A percentile compares a stretch with the other conserved stretches of the same genome.
Conservation (phyloP, 2,797 vertebrate genomes). For the Oreortyx pictus region DNA sequence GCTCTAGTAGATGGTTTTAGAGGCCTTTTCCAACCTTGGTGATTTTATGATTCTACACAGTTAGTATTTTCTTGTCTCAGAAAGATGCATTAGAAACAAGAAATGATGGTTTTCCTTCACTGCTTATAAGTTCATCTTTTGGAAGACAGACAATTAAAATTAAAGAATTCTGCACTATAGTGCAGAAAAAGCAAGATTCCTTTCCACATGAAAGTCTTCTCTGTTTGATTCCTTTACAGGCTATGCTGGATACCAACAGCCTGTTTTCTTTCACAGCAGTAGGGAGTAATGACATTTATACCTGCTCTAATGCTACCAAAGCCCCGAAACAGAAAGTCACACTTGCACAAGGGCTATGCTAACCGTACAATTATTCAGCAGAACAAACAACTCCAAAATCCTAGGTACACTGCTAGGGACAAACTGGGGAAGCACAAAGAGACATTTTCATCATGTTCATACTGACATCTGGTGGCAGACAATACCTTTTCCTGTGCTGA, state of each 20-base stretch:
- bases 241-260: background rate
- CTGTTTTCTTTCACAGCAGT: background rate
- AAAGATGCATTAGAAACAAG: background rate
- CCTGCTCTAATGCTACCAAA: background rate
- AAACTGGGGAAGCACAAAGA: background rate
- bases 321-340: background rate
- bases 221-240: background rate
- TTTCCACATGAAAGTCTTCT: background rate
- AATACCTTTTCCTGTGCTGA: background rate
- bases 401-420: too few relatives aligned
- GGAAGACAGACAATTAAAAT: background rate
- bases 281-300: background rate
- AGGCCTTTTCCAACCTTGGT: too few relatives aligned
- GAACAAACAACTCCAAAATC: background rate
- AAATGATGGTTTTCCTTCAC: background rate
- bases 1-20: background rate
- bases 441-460: background rate
- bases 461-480: slow-evolving; percentile 74
- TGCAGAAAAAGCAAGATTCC: background rate
- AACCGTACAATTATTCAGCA: background rate
- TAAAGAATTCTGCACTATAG: background rate
- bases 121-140: background rate
- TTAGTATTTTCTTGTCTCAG: background rate
- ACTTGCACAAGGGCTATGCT: background rate
- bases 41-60: background rate